Evolutionary conservation across 2,888 invertebrate genomes (phyloP).

Genomic region (Tolmerus cingulatus): DNA sequence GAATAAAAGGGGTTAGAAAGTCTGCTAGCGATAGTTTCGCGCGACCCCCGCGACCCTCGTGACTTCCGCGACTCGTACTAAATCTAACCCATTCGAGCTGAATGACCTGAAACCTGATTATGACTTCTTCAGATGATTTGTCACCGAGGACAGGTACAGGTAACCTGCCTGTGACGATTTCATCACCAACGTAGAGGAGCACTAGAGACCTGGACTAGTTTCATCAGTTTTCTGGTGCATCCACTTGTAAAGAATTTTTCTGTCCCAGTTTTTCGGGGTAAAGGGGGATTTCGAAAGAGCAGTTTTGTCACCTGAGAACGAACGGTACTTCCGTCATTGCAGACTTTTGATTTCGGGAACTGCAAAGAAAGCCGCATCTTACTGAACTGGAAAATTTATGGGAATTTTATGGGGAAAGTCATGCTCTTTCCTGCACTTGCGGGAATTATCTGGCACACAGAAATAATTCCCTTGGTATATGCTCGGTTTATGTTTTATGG

Average conservation of each 20-base stretch:
- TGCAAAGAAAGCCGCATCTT: constrained; percentile 10
- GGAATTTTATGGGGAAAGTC: background rate
- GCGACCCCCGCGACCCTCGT: background rate
- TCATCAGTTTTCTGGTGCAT: constrained; percentile 27
- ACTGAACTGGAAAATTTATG: constrained; percentile 33
- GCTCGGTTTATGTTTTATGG: background rate
- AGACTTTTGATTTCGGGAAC: background rate
- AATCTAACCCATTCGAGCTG: background rate
- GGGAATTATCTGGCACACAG: background rate
- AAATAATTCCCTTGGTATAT: background rate
- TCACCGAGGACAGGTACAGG: background rate
- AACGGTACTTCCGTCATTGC: constrained; percentile 16
- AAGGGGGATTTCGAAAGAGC: constrained; percentile 4
- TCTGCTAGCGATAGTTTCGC: background rate
- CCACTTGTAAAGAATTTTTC: constrained; percentile 6
- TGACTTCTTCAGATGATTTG: constrained; percentile 25
- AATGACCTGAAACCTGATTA: constrained; percentile 1
- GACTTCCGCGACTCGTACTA: background rate
- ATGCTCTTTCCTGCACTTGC: background rate
- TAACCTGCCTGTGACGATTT: constrained; percentile 8
- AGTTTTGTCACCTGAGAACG: constrained; percentile 22
- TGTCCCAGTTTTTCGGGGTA: background rate
- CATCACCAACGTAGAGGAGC: background rate
- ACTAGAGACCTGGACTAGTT: constrained; percentile 33
- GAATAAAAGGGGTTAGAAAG: background rate